These are phyloP conservation scores for Pachymerium ferrugineum DNA, from an alignment of 2,888 invertebrate species.

Conservation along the genomic window DNA sequence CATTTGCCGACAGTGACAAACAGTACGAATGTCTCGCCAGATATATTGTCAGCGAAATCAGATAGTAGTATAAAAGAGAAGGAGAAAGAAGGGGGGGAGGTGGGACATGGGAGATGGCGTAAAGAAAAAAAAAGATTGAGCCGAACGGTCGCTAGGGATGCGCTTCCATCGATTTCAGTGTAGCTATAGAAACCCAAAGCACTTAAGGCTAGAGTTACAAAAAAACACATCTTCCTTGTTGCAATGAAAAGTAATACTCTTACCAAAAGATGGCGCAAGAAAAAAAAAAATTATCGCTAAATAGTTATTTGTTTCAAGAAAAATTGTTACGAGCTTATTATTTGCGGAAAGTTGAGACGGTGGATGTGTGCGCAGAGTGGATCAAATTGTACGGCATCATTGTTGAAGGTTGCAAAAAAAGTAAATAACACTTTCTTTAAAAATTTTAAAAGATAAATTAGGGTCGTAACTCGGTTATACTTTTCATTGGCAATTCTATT, in stretches of 20 bases:
- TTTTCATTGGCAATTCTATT: background rate
- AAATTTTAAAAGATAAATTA: no score
- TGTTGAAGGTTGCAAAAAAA: no score
- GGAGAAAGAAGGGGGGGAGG: background rate
- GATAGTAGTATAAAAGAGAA: constrained; percentile 9
- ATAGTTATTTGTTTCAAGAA: no score
- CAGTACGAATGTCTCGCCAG: constrained; percentile 18
- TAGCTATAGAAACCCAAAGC: constrained; percentile 9
- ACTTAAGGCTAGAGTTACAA: constrained; percentile 10
- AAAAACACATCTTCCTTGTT: background rate
- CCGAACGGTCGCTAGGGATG: constrained; percentile 9
- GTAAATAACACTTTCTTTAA: no score
- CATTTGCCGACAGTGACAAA: constrained; percentile 21
- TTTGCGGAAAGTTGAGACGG: no score
- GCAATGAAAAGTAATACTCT: background rate
- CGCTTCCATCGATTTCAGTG: constrained; percentile 12
- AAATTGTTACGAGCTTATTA: no score
- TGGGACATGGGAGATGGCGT: background rate
- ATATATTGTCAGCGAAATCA: constrained; percentile 21
- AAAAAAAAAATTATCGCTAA: no score
- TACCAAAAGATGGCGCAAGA: no score
- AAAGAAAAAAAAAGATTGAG: constrained; percentile 1
- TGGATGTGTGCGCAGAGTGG: no score
- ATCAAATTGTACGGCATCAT: no score
- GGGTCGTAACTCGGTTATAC: no score